Conservation (phyloP, 1,140 invertebrate genomes). For the Kradibia gibbosae region DNA sequence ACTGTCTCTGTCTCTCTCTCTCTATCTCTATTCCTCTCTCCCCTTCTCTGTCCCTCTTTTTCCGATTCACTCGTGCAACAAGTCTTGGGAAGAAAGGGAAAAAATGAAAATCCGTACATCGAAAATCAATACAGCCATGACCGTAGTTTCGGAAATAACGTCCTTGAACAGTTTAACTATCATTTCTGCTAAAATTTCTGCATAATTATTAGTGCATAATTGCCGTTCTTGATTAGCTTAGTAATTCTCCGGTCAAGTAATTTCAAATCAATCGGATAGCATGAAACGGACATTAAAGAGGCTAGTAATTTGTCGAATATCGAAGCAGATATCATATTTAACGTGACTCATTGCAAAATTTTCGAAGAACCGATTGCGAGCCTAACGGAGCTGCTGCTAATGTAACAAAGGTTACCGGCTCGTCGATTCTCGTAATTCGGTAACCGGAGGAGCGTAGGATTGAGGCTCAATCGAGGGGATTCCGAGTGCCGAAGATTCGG, state of each 20-base stretch:
- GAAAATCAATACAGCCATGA: neutral
- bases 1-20: conserved; percentile 18
- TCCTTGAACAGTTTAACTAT: too few species aligned
- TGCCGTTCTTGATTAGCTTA: neutral
- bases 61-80: neutral
- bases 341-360: conserved; percentile 1
- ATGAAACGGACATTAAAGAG: neutral
- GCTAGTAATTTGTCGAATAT: neutral
- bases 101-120: neutral
- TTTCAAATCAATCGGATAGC: neutral
- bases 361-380: neutral
- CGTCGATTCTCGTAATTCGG: neutral
- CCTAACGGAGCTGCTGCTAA: neutral
- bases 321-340: neutral
- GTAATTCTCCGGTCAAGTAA: neutral
- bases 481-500: neutral
- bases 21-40: conserved; percentile 1
- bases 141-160: neutral
- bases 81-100: neutral
- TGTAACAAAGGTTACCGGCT: neutral
- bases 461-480: neutral
- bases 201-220: neutral
- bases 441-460: neutral
- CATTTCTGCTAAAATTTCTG: too few species aligned
- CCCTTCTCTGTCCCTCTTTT: neutral